Evolutionary conservation across 2,888 invertebrate genomes (phyloP).

Genomic region (Leptinotarsa tumamoca): DNA sequence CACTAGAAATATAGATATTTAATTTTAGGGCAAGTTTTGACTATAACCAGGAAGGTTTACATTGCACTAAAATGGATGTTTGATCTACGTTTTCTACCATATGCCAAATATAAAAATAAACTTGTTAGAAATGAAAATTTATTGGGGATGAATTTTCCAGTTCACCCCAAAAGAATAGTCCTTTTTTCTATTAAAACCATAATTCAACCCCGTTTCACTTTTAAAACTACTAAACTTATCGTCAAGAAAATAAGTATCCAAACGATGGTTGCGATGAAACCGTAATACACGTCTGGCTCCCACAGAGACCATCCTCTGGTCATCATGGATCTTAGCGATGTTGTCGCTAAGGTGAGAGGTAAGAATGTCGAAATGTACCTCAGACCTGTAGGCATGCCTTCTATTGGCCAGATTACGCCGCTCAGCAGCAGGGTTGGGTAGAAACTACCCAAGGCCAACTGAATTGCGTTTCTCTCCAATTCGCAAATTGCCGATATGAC

Average conservation of each 20-base stretch:
- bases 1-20: conserved; percentile 37
- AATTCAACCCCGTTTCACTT: conserved; percentile 73
- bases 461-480: conserved; percentile 92
- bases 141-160: conserved; percentile 15
- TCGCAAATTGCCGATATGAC: conserved; percentile 94
- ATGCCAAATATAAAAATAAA: conserved; percentile 32
- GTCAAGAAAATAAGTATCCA: conserved; percentile 89
- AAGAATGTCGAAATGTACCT: conserved; percentile 83
- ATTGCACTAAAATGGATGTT: conserved; percentile 25
- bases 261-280: conserved; percentile 84
- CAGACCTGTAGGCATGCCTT: conserved; percentile 88
- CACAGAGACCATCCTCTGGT: conserved; percentile 88
- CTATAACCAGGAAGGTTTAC: conserved; percentile 40
- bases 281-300: conserved; percentile 87
- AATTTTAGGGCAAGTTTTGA: conserved; percentile 47
- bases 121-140: conserved; percentile 26
- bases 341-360: conserved; percentile 93
- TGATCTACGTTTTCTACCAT: conserved; percentile 30
- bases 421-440: conserved; percentile 93
- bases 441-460: conserved; percentile 92
- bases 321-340: conserved; percentile 86
- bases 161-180: conserved; percentile 13
- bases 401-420: conserved; percentile 95
- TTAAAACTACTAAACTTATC: conserved; percentile 83
- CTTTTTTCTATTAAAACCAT: conserved; percentile 22